phyloP scores from a whole-genome alignment of 1,140 invertebrate species.

The Drosophila navojoa region DNA sequence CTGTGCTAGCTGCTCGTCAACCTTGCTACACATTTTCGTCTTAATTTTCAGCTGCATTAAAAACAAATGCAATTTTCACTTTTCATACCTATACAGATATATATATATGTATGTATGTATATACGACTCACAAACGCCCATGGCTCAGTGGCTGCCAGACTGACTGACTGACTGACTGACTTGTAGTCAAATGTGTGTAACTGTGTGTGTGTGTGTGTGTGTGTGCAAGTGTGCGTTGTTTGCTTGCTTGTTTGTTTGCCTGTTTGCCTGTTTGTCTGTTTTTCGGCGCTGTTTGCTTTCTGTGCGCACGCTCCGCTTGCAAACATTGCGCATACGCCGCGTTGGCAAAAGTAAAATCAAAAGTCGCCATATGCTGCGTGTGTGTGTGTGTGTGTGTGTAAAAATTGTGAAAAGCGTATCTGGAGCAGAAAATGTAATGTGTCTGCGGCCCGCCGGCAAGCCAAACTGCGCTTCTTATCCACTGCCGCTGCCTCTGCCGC shows the following conservation, averaged over 20 bases:
- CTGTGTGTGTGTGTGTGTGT: constrained; percentile 16
- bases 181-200: constrained; percentile 15
- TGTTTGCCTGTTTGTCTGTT: constrained; percentile 31
- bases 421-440: constrained; percentile 80
- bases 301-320: constrained; percentile 49
- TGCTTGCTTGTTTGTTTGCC: constrained; percentile 27
- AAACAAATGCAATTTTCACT: constrained; percentile 80
- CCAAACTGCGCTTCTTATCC: constrained; percentile 1
- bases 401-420: constrained; percentile 79
- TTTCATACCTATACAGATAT: constrained; percentile 38
- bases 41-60: constrained; percentile 69
- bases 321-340: constrained; percentile 77
- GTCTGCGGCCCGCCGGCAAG: constrained; percentile 42
- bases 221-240: constrained; percentile 29
- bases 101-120: no score
- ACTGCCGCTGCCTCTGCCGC: background rate
- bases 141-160: constrained; percentile 44
- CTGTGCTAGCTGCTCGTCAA: constrained; percentile 7
- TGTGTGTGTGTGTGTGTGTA: constrained; percentile 48
- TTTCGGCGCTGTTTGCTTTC: constrained; percentile 44
- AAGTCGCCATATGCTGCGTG: constrained; percentile 39
- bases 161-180: constrained; percentile 57
- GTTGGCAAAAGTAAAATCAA: constrained; percentile 70
- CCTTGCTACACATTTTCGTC: constrained; percentile 46
- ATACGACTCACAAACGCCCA: constrained; percentile 42